Base-by-base conservation (phyloP, 2,797 vertebrate genomes). In the Calcarius lapponicus region DNA sequence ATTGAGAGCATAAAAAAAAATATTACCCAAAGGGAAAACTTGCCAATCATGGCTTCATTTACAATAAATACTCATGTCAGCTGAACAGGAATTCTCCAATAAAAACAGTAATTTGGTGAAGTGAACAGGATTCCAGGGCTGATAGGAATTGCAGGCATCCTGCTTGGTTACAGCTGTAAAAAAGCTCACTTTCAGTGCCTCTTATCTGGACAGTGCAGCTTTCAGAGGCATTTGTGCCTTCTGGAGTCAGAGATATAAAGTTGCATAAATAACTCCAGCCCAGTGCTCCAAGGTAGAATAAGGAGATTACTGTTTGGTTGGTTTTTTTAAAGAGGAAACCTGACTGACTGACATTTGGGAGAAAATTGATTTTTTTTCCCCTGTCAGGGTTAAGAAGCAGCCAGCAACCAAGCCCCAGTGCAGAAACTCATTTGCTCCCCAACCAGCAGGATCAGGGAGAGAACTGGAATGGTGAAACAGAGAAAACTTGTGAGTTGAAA, bases 131-230 rank as follows among this genome's bases (percentile, higher is more conserved):
- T 95, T 85, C 40, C 36, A 90, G 42, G 25, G 16, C 71, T 94
- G 71, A 67, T 83, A 81, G 83, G 78, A 88, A 53, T 29, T 69
- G 6, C 47, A 93, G 83, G 53, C 43, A 86, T 71, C 82, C 43
- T 47, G 62, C 38, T 79, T 60, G 48, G 73, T 83, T 82, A 74
- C 62, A 86, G 42, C 75, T 82, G 54, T 76, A 69, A 73, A 69
- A 92, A 91, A 88, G n/a, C 66, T 95, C 80, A 81, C 72, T 93
- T 96, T 74, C 50, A 43, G 10, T 48, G 29, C 26, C 58, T 88
- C 80, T 96, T 95, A 96, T 92, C 95, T 94, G 91, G 79, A 88
- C 85, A 82, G 79, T 28, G 43, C 90, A 97, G 80, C 58, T 95
- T 92, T 92, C 64, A 95, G 91, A 83, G 22, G 13, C 32, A 60